A percentile compares a stretch with the other conserved stretches of the same genome.
Conservation (phyloP, 2,113 vertebrate genomes). For the Embiotoca jacksoni region DNA sequence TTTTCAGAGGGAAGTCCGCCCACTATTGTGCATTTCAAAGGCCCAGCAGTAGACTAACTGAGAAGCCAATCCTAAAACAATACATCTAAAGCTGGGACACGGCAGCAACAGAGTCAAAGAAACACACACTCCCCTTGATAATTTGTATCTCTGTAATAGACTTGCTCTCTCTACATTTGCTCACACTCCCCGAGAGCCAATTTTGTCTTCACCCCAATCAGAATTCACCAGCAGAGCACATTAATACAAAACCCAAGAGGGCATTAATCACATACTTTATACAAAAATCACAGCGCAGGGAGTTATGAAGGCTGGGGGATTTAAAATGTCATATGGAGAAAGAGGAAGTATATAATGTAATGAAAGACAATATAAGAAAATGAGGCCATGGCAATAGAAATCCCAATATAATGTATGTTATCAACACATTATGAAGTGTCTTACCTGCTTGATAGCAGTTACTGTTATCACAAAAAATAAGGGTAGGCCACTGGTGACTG, state of each 20-base stretch:
- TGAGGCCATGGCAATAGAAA: conserved; percentile 21
- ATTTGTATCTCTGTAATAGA: conserved; percentile 63
- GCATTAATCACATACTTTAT: conserved; percentile 55
- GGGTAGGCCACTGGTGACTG: conserved; percentile 96
- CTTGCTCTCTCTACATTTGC: conserved; percentile 39
- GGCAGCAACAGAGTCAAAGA: conserved; percentile 27
- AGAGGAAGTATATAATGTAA: neutral
- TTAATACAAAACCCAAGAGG: conserved; percentile 61
- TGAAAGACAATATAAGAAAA: conserved; percentile 36
- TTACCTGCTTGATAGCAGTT: conserved; percentile 97
- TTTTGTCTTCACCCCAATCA: conserved; percentile 57
- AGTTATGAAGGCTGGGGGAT: conserved; percentile 28
- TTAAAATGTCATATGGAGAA: conserved; percentile 28
- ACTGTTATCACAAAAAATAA: conserved; percentile 99
- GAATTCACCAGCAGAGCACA: conserved; percentile 59
- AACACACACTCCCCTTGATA: conserved; percentile 47
- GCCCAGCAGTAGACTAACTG: conserved; percentile 42
- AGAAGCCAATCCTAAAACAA: conserved; percentile 70
- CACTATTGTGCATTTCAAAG: conserved; percentile 73
- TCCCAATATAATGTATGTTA: conserved; percentile 8
- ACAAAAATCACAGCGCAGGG: conserved; percentile 53
- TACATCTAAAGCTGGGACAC: conserved; percentile 66
- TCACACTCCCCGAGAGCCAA: conserved; percentile 50
- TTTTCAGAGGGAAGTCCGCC: conserved; percentile 72
- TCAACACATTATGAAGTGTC: conserved; percentile 16